Evolutionary conservation across 2,113 vertebrate species (phyloP), one percentile per base, ranked within the genome.

Genomic region (Gila orcuttii): DNA sequence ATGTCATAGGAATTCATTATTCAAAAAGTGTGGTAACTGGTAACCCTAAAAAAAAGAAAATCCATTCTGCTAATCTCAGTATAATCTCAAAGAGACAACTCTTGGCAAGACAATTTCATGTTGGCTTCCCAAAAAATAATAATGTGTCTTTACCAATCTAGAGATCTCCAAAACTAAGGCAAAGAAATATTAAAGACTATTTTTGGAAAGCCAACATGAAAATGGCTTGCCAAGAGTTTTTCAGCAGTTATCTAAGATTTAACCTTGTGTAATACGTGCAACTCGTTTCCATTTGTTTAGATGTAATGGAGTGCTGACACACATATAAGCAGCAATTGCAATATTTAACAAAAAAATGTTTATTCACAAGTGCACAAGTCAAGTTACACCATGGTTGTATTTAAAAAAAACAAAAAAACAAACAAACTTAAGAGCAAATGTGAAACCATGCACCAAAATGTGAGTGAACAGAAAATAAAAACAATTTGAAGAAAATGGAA

Each of bases 351-450:
- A 93, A 93, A 28, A 91, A 71, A 0, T 21, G 76, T 94, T 94
- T 93, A 94, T 94, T 94, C 76, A 92, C 82, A 93, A 85, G 89
- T 90, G 82, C 90, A 94, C 93, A 93, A 93, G 88, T 93, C 92
- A 92, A 93, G 88, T 93, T 92, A 94, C 90, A 91, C 87, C 86
- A 90, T 69, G 1, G 28, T 82, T 74, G 85, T 87, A 92, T 91
- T 91, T 84, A 84, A 89, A 88, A 92, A 73, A 79, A 85, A 85
- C n/a, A 3, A 86, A 79, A 85, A 85, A 87, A 50, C 21, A 25
- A 8, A 33, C 28, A 64, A 36, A 69, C 36, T 42, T 71, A 42
- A 17, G 69, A 55, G 25, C 83, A 69, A 66, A 80, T 89, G 82
- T 86, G 69, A 88, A 87, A 75, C 87, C 90, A 33, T 19, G 31